Evolutionary conservation across 92 coral and sea anemone species (phyloP).

Genomic region (Porites lobata): DNA sequence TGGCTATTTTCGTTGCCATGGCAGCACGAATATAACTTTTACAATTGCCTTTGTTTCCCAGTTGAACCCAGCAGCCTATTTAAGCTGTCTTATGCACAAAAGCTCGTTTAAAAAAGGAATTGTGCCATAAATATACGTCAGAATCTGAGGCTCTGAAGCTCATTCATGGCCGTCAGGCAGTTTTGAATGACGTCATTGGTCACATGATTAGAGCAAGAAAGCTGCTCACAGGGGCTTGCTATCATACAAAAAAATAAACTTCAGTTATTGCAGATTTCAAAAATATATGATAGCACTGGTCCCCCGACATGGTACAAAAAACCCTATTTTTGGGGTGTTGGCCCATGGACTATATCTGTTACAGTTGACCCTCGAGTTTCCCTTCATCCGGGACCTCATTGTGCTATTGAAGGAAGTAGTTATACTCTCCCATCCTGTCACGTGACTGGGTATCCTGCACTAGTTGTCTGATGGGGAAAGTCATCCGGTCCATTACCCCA

Average conservation of each 20-base stretch:
- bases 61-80: constrained; percentile 21
- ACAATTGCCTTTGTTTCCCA: neutral
- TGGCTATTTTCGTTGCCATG: constrained; percentile 21
- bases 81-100: constrained; percentile 8
- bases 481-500: too few species aligned
- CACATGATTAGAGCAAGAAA: constrained; percentile 29
- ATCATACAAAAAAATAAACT: constrained; percentile 35
- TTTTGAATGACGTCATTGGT: constrained; percentile 30
- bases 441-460: too few species aligned
- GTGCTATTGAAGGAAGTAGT: too few species aligned
- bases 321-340: too few species aligned
- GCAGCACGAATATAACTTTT: constrained; percentile 20
- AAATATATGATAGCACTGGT: constrained; percentile 73
- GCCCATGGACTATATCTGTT: too few species aligned
- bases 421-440: too few species aligned
- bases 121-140: neutral
- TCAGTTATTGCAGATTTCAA: constrained; percentile 46
- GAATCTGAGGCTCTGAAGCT: neutral
- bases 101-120: constrained; percentile 13
- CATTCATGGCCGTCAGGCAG: constrained; percentile 18
- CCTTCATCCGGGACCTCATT: too few species aligned
- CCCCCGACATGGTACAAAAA: too few species aligned
- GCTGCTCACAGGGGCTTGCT: constrained; percentile 52
- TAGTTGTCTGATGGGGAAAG: too few species aligned
- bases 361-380: too few species aligned